Conservation (phyloP, 2,888 invertebrate genomes). For the Rhingia campestris region DNA sequence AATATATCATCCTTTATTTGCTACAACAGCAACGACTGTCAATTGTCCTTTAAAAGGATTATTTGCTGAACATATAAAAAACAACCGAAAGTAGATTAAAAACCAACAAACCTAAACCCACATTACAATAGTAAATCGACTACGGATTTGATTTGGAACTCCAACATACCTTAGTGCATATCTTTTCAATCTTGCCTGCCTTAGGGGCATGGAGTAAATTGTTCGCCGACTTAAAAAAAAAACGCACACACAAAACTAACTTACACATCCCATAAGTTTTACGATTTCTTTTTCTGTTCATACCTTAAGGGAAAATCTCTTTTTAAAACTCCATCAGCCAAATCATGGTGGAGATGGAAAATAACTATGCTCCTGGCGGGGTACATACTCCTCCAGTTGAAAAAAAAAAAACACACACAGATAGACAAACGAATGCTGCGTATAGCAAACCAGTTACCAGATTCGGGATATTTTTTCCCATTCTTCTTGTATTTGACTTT, state of each 20-base stretch:
- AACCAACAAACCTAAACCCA: constrained; percentile 44
- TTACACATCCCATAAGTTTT: constrained; percentile 32
- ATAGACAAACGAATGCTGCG: constrained; percentile 38
- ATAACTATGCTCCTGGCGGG: constrained; percentile 6
- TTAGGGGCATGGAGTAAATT: constrained; percentile 24
- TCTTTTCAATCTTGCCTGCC: constrained; percentile 33
- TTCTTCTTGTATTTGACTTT: constrained; percentile 63
- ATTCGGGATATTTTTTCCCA: constrained; percentile 40
- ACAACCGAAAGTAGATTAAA: constrained; percentile 43
- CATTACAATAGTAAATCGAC: constrained; percentile 5
- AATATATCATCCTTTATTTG: constrained; percentile 43
- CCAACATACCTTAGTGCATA: background rate
- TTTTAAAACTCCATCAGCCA: constrained; percentile 32
- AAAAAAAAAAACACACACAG: constrained; percentile 12
- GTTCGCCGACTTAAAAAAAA: constrained; percentile 22
- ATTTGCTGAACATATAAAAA: constrained; percentile 16
- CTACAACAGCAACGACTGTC: constrained; percentile 28
- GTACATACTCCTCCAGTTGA: constrained; percentile 6
- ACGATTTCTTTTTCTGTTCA: constrained; percentile 11
- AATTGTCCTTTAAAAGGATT: constrained; percentile 28
- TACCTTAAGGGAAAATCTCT: constrained; percentile 8
- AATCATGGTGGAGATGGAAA: constrained; percentile 17
- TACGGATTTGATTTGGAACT: constrained; percentile 6
- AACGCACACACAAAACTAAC: constrained; percentile 6
- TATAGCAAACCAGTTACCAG: constrained; percentile 49